Conservation (phyloP, 37 sponge, comb jelly and placozoan genomes). For the Mnemiopsis leidyi region DNA sequence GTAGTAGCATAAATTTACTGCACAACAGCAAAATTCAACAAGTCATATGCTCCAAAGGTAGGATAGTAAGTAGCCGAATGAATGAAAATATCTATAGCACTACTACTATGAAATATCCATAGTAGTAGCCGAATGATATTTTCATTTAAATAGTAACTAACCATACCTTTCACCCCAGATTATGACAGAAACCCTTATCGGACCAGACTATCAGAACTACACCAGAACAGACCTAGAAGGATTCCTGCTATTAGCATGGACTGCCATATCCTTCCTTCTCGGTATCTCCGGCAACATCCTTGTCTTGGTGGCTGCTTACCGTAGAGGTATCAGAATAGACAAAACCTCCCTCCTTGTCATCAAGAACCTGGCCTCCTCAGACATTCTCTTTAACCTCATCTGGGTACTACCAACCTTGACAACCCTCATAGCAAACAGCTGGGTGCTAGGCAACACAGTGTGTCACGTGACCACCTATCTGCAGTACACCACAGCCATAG, state of each 20-base stretch:
- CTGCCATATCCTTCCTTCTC: not conserved
- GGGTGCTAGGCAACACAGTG: not conserved
- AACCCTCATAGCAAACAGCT: not conserved
- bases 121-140: too few relatives aligned
- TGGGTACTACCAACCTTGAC: not conserved
- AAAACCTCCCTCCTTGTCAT: not conserved
- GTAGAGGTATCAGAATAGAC: not conserved
- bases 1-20: too few relatives aligned
- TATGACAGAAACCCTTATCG: not conserved
- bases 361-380: not conserved
- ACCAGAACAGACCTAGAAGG: not conserved
- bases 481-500: constrained; percentile 38
- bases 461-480: not conserved
- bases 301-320: not conserved
- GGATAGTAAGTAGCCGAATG: too few relatives aligned
- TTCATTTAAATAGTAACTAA: too few relatives aligned
- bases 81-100: too few relatives aligned
- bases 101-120: too few relatives aligned
- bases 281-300: not conserved
- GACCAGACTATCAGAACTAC: not conserved
- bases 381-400: not conserved
- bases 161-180: too few relatives aligned
- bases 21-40: too few relatives aligned
- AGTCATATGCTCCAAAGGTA: too few relatives aligned
- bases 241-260: not conserved